phyloP scores from a whole-genome alignment of 2,888 invertebrate species.

The Alloscopus bannaensis region DNA sequence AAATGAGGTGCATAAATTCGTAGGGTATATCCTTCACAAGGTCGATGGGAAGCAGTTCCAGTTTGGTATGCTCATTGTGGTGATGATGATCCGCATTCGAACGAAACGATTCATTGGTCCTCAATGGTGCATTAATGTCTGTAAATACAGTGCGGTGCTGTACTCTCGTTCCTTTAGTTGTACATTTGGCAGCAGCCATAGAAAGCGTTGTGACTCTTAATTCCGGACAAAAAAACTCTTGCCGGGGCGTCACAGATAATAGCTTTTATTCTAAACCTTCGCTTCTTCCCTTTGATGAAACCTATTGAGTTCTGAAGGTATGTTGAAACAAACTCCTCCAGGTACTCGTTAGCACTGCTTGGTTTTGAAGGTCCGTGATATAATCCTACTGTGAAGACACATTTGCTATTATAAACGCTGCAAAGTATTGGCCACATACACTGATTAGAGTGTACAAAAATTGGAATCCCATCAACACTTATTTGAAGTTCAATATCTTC shows the following conservation, averaged over 20 bases:
- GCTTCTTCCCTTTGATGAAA: not conserved
- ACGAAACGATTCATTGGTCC: conserved; percentile 12
- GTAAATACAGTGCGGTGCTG: conserved; percentile 1
- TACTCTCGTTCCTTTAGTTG: conserved; percentile 5
- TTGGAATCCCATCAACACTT: conserved; percentile 28
- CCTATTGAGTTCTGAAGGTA: too few relatives aligned
- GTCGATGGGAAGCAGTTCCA: not conserved
- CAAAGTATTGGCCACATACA: conserved; percentile 31
- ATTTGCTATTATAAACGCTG: not conserved
- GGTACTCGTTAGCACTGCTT: not conserved
- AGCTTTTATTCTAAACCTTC: not conserved
- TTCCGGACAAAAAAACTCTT: conserved; percentile 17
- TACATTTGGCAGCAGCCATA: conserved; percentile 34
- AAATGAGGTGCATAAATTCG: conserved; percentile 49
- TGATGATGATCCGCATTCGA: not conserved
- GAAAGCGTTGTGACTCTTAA: conserved; percentile 33
- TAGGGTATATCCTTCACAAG: conserved; percentile 24
- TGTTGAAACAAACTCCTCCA: conserved; percentile 22
- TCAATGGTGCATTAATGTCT: not conserved
- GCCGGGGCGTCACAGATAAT: conserved; percentile 51
- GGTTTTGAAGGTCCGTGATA: conserved; percentile 24
- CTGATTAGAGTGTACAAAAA: not conserved
- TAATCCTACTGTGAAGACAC: conserved; percentile 12
- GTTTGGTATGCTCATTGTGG: not conserved
- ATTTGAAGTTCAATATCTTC: conserved; percentile 25